These are phyloP conservation scores for Drosophila neonasuta DNA, from an alignment of 2,888 invertebrate genomes.

Conservation along the genomic window DNA sequence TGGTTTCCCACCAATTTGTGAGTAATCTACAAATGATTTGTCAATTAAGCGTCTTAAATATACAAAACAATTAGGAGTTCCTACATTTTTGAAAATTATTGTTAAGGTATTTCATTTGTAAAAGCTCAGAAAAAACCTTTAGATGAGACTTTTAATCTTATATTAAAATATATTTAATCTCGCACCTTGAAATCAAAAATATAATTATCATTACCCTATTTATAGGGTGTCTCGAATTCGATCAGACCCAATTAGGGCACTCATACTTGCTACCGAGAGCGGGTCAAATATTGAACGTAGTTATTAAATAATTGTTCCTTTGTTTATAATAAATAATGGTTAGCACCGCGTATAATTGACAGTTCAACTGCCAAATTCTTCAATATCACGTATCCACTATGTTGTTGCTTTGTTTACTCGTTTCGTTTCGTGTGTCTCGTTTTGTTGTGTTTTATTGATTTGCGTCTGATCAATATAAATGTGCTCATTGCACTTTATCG, in stretches of 20 bases:
- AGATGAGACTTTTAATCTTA: too few relatives aligned
- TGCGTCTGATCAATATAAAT: conserved; percentile 44
- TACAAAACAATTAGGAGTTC: too few relatives aligned
- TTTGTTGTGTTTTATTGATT: conserved; percentile 39
- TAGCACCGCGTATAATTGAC: conserved; percentile 23
- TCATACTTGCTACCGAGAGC: background rate
- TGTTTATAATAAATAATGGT: conserved; percentile 33
- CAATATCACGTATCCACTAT: conserved; percentile 25
- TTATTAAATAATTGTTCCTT: conserved; percentile 21
- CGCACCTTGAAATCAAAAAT: too few relatives aligned
- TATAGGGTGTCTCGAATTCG: background rate
- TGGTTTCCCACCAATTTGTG: conserved; percentile 4
- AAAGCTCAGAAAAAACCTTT: too few relatives aligned
- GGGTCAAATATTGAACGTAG: conserved; percentile 18
- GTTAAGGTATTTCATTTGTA: too few relatives aligned
- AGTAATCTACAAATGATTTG: conserved; percentile 8
- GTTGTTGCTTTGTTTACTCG: background rate
- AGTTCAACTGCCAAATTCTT: conserved; percentile 37
- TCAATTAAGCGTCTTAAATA: background rate
- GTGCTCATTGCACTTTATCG: conserved; percentile 55
- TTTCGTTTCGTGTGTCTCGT: background rate
- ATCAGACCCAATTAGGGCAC: background rate
- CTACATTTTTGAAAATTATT: too few relatives aligned
- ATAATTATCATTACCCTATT: background rate
- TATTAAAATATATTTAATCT: too few relatives aligned